These are phyloP conservation scores for Pipistrellus kuhlii DNA, from an alignment of 2,797 vertebrate species.

Conservation along the genomic window DNA sequence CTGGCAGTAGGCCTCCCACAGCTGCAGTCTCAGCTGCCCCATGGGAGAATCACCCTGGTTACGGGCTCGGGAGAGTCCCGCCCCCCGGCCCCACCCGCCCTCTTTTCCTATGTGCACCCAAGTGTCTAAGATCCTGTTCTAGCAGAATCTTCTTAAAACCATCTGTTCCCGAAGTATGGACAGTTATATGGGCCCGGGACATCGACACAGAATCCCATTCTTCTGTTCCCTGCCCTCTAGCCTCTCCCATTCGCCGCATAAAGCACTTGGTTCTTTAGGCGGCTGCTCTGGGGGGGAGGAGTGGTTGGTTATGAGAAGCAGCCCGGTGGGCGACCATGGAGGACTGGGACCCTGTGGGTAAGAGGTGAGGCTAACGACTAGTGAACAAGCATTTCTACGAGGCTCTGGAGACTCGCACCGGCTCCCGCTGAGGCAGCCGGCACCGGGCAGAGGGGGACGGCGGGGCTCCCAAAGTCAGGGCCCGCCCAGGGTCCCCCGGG, in stretches of 20 bases:
- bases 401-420: background rate
- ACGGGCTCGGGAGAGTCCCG: background rate
- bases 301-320: background rate
- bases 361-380: background rate
- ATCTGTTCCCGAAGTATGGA: background rate
- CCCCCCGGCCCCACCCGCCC: background rate
- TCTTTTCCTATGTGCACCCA: background rate
- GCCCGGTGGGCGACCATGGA: background rate
- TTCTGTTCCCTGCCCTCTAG: background rate
- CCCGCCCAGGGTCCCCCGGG: background rate
- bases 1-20: constrained; percentile 98
- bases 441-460: fast-evolving
- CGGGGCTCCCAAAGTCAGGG: background rate
- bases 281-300: too few relatives aligned
- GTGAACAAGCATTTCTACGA: background rate
- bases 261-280: background rate
- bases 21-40: constrained; percentile 94
- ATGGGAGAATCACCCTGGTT: background rate
- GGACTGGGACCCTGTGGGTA: background rate
- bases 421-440: background rate
- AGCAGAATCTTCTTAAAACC: background rate
- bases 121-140: background rate
- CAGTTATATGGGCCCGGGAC: background rate
- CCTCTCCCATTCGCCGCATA: background rate
- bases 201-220: background rate